phyloP scores from a whole-genome alignment of 2,888 invertebrate species.

The Charanyca ferruginea region DNA sequence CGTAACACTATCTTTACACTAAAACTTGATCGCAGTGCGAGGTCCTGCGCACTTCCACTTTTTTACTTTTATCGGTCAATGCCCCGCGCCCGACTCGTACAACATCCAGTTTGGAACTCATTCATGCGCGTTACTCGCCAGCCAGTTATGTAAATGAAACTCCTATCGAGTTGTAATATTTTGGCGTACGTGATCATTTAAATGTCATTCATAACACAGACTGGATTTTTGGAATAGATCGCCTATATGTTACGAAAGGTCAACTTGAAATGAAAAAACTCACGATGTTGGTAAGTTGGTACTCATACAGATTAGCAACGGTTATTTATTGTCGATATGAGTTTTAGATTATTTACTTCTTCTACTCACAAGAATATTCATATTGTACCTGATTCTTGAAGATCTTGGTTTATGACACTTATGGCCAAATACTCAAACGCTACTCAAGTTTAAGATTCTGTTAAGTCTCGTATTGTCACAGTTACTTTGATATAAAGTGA shows the following conservation, averaged over 20 bases:
- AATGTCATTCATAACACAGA: constrained; percentile 14
- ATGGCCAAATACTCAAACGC: too few relatives aligned
- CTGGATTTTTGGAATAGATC: constrained; percentile 6
- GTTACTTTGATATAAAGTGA: too few relatives aligned
- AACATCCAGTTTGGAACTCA: constrained; percentile 20
- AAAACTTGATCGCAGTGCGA: neutral
- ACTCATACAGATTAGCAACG: neutral
- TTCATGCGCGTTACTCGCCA: constrained; percentile 7
- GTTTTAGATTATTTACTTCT: too few relatives aligned
- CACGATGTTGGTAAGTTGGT: too few relatives aligned
- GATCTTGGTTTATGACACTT: too few relatives aligned
- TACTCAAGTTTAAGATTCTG: too few relatives aligned
- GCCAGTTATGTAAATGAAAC: constrained; percentile 31
- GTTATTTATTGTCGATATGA: neutral
- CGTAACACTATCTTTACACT: neutral
- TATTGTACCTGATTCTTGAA: neutral
- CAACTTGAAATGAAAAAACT: neutral
- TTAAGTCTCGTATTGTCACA: too few relatives aligned
- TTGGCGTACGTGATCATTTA: constrained; percentile 1
- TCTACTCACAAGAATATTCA: neutral
- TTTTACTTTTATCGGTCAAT: constrained; percentile 21
- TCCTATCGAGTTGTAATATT: neutral
- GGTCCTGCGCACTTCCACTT: neutral
- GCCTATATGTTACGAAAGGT: constrained; percentile 1
- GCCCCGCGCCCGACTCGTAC: neutral